Percentiles rank a stretch among this genome's conserved stretches.
phyloP scores from a whole-genome alignment of 2,888 invertebrate species.

The Coleophora deauratella region DNA sequence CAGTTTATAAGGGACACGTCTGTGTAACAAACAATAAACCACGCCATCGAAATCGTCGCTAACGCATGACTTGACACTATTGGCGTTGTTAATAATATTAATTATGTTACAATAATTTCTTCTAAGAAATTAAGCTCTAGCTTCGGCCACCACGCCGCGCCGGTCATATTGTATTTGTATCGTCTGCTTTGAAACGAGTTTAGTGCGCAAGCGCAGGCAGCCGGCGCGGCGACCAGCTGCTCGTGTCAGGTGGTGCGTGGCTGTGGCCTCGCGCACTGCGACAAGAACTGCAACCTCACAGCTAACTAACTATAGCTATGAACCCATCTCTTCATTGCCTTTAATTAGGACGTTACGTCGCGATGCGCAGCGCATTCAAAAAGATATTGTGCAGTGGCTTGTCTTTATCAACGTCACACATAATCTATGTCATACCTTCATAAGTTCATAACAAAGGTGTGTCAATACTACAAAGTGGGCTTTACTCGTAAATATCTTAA shows the following conservation, averaged over 20 bases:
- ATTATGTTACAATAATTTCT: not conserved
- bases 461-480: too few relatives aligned
- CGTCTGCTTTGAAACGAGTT: conserved; percentile 65
- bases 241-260: conserved; percentile 64
- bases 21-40: conserved; percentile 15
- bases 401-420: too few relatives aligned
- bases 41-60: not conserved
- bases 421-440: too few relatives aligned
- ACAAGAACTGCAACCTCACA: not conserved
- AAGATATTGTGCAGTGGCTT: conserved; percentile 4
- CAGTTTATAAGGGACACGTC: too few relatives aligned
- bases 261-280: conserved; percentile 28
- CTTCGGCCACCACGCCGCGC: conserved; percentile 14
- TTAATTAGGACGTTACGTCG: not conserved
- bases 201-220: conserved; percentile 52
- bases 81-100: conserved; percentile 3
- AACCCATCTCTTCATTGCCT: not conserved
- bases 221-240: conserved; percentile 64
- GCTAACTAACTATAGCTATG: not conserved
- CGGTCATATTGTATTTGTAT: conserved; percentile 58
- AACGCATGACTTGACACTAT: not conserved
- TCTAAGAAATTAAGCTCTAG: conserved; percentile 6
- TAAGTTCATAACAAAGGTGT: too few relatives aligned
- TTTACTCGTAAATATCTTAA: too few relatives aligned
- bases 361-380: not conserved